phyloP scores from a whole-genome alignment of 2,113 vertebrate genomes.

The Ceratotherium simum region DNA sequence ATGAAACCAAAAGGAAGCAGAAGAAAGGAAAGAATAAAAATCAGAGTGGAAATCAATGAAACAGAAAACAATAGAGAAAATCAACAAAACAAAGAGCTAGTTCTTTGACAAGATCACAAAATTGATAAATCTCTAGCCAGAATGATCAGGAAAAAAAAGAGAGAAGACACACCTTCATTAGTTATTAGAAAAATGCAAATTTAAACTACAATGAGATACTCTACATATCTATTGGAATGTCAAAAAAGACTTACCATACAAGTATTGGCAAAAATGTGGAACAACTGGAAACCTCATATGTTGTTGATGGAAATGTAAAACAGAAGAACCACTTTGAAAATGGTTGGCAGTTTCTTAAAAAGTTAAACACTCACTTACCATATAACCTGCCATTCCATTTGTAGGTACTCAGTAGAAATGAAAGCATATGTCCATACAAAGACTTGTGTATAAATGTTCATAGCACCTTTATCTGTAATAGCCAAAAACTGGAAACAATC shows the following conservation, averaged over 20 bases:
- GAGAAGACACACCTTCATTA: neutral
- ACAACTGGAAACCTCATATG: neutral
- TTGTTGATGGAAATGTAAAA: neutral
- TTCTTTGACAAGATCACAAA: conserved; percentile 29
- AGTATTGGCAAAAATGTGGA: neutral
- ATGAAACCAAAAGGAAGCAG: neutral
- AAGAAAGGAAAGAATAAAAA: conserved; percentile 42
- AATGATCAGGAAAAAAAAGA: neutral
- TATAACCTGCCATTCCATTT: neutral
- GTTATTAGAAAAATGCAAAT: conserved; percentile 8
- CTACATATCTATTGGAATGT: neutral
- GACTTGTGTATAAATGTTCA: neutral
- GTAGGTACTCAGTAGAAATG: neutral
- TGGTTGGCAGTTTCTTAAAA: conserved; percentile 27
- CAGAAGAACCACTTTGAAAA: conserved; percentile 8
- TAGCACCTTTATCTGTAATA: neutral
- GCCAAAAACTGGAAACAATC: neutral
- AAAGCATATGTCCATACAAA: neutral
- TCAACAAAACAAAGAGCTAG: neutral
- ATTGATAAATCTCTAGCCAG: neutral
- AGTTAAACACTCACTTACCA: neutral
- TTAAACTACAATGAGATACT: neutral
- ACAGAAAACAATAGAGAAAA: conserved; percentile 10
- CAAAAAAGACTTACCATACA: neutral
- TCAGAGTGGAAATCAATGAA: neutral